These are phyloP conservation scores for Drosophila melanogaster DNA, from an alignment of 1,140 invertebrate species.

Conservation along the genomic window DNA sequence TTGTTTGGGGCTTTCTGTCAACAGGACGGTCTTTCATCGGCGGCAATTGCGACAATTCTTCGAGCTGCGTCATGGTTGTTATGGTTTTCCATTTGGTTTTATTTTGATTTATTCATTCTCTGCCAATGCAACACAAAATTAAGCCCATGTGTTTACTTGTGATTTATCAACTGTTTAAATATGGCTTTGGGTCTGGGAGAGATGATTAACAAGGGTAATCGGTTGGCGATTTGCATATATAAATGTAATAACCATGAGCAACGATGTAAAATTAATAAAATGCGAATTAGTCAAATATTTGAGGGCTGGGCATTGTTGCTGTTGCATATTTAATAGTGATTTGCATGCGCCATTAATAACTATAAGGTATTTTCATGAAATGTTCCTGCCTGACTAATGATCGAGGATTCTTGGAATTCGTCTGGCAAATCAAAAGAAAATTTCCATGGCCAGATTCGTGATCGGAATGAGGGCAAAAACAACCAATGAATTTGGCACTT, in stretches of 20 bases:
- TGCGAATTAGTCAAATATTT: constrained; percentile 20
- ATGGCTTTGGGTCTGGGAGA: constrained; percentile 1
- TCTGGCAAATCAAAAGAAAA: constrained; percentile 34
- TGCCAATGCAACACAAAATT: constrained; percentile 23
- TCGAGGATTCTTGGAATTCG: constrained; percentile 37
- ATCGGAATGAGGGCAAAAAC: constrained; percentile 49
- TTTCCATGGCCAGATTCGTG: constrained; percentile 38
- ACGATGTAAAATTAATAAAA: constrained; percentile 16
- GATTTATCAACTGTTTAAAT: constrained; percentile 62
- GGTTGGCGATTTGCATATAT: constrained; percentile 23
- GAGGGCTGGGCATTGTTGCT: constrained; percentile 7
- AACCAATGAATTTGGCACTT: constrained; percentile 53
- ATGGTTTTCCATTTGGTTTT: constrained; percentile 34
- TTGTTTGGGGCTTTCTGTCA: constrained; percentile 26
- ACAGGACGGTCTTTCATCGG: constrained; percentile 14
- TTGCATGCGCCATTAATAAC: constrained; percentile 30
- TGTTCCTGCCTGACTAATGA: constrained; percentile 29
- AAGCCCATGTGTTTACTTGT: constrained; percentile 52
- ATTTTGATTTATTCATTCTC: constrained; percentile 21
- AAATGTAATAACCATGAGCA: constrained; percentile 12
- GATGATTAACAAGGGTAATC: constrained; percentile 42
- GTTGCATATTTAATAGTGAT: constrained; percentile 15
- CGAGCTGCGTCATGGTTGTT: constrained; percentile 69
- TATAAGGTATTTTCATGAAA: constrained; percentile 5
- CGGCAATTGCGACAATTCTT: constrained; percentile 75